These are phyloP conservation scores for Peromyscus californicus DNA, from an alignment of 2,113 vertebrate species.

Conservation along the genomic window DNA sequence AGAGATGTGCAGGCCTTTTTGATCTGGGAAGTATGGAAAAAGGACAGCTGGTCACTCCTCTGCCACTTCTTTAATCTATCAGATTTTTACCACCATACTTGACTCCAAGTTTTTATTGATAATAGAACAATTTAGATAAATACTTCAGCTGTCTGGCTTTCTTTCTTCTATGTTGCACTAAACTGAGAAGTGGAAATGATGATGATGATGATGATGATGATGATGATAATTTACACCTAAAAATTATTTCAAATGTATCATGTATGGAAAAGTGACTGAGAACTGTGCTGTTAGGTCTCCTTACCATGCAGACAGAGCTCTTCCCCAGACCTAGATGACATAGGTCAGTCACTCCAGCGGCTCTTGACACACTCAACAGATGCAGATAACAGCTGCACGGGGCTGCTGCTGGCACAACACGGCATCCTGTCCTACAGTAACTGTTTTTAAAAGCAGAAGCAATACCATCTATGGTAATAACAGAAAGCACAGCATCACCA, in stretches of 20 bases:
- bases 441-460: neutral
- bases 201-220: neutral
- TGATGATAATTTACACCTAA: neutral
- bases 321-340: neutral
- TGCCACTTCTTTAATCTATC: neutral
- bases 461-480: neutral
- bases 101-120: neutral
- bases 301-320: neutral
- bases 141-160: neutral
- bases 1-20: neutral
- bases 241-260: slow-evolving; percentile 34
- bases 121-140: neutral
- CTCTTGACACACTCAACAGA: neutral
- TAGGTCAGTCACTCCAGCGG: neutral
- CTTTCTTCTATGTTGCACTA: neutral
- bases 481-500: neutral
- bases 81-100: neutral
- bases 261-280: too few relatives aligned
- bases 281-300: neutral
- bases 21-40: neutral
- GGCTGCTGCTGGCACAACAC: neutral
- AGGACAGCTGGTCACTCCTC: neutral
- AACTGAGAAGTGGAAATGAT: neutral
- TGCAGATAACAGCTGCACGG: neutral
- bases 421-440: neutral